Evolutionary conservation across 2,113 vertebrate genomes (phyloP), one percentile per base, ranked within the genome.

Genomic region (Nematolebias whitei): DNA sequence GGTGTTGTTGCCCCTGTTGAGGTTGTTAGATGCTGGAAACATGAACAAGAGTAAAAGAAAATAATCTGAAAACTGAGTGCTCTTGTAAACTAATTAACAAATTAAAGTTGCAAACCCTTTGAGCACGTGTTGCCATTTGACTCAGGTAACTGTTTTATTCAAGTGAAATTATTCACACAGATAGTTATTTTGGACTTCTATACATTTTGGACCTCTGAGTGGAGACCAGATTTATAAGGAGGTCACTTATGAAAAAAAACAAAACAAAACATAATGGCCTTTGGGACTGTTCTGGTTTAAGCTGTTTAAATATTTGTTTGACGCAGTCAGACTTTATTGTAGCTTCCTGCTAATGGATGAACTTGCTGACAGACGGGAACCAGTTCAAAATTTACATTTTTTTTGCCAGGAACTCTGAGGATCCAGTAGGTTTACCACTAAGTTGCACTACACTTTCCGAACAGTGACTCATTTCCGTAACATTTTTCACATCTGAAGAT

Each of bases 301-400:
- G n/a, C 20, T 18, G 20, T 41, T 40, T 45, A 29, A 56, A 26
- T 51, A n/a, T 48, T 50, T 39, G 15, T 16, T 1, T 6, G 12
- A n/a, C n/a, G 29, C 12, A 56, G 18, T 40, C 5, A 22, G 29
- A n/a, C 15, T 63, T 53, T 19, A 63, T 13, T 57, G 47, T 52
- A 15, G 15, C 3, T 48, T 55, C 50, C 40, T 32, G 55, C 26
- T 55, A 24, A 65, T 35, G 29, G 63, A 75, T 48, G 29, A 20
- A 66, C 14, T 47, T 6, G 9, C 40, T 76, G 55, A 80, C 26
- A 45, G 44, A 75, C 5, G 13, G 29, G 16, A 40, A 57, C 15
- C 23, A 52, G 20, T 18, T 3, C 24, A 19, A 20, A n/a, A n/a
- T n/a, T n/a, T n/a, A n/a, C n/a, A n/a, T n/a, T n/a, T n/a, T 12